Base-by-base conservation (phyloP, 2,888 invertebrate species). In the Metellina segmentata region DNA sequence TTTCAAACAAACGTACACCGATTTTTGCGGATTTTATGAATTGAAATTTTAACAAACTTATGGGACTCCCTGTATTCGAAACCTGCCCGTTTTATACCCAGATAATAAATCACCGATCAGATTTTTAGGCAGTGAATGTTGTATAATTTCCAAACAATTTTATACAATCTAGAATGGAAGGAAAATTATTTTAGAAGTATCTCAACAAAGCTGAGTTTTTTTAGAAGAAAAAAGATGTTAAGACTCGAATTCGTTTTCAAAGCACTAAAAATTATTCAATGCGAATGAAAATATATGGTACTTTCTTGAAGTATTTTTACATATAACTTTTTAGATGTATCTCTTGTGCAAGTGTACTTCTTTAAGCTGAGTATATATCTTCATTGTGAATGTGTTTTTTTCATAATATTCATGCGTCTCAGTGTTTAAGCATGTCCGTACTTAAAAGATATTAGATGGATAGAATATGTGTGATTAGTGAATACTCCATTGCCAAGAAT, bases 271-370 rank as follows among this genome's bases (percentile, higher is more conserved):
- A 19, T 34, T 19, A 74, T 74, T 34, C 19, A 20, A 74, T 34
- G 34, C 34, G 34, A 34, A 34, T 34, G 34, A 34, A 34, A 34
- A 34, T 34, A 49, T 61, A 20, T 69, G 13, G 85, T 85, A 85
- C 78, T 72, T 90, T 85, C 69, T 79, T 79, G 90, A 85, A 20
- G 85, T 85, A 90, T 90, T 90, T 90, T 90, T 90, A 69, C 90
- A 86, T 34, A 34, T 86, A 48, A 70, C 71, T 86, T 90, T 90
- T 75, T 51, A 89, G 82, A 81, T 77, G 72, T 81, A 69, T 90
- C 75, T 70, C 61, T 81, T 72, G 71, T 90, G 77, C 69, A 81
- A 86, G 71, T 90, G 81, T 90, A 77, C 71, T 90, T 86, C 79
- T 61, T 61, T 52, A 52, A 19, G 72, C 61, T 53, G 75, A 34